Base-by-base conservation (phyloP, 2,888 invertebrate species). In the Drosophila infuscata region DNA sequence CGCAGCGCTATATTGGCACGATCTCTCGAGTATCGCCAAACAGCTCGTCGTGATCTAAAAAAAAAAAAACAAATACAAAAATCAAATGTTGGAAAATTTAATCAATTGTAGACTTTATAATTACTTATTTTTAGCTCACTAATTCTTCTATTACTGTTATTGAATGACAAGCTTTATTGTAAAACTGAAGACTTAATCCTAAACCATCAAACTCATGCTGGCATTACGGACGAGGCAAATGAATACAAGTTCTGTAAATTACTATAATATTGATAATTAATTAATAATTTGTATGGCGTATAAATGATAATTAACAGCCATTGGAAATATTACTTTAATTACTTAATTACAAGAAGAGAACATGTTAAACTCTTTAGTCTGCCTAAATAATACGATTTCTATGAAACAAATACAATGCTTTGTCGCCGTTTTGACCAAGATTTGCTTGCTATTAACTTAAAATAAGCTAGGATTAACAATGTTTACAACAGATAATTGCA, bases 1-100 rank as follows among this genome's bases (percentile, higher is more conserved):
- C 97, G 95, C 6, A 97, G 95, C 1, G 97, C 98, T 57, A 98
- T 95, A 30, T 96, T 95, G 5, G 97, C 96, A 46, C 98, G 95
- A 70, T 97, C 96, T 71, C 95, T 94, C 60, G 96, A 95, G 94
- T 96, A 97, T 83, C 95, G 96, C 98, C 96, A 98, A 87, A 96
- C 95, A 72, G 96, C 97, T 89, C 96, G 95, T 93, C 95, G 97
- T 90, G 95, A 95, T 92, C 98, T 97, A 41, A 0, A 53, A 70
- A 57, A 29, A 43, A 30, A n/a, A 46, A 20, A 25, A 49, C 25
- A 8, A 20, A 6, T 15, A 3, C 35, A 36, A 5, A 20, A n/a
- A 20, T 20, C 11, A 48, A 49, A 11, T 17, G 2, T 17, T 17
- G 48, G 9, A 29, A 29, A 29, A 8, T 15, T 9, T 4, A 17